A percentile compares a stretch with the other conserved stretches of the same genome.
Conservation (phyloP, 1,140 invertebrate genomes). For the Leptopilina boulardi region DNA sequence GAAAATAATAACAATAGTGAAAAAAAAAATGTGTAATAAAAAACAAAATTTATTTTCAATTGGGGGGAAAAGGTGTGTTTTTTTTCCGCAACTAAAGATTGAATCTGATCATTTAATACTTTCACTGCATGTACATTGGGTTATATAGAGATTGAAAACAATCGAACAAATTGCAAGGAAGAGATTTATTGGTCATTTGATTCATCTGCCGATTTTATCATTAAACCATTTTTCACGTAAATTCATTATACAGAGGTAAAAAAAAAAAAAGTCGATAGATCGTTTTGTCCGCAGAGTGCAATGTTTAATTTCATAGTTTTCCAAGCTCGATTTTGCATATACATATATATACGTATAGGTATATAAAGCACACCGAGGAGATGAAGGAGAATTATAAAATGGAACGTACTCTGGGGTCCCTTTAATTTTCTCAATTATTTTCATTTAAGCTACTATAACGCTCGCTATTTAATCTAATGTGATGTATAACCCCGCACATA, state of each 20-base stretch:
- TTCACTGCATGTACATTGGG: neutral
- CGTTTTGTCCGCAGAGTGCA: constrained; percentile 21
- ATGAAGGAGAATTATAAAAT: constrained; percentile 9
- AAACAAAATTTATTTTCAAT: neutral
- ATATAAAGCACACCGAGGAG: neutral
- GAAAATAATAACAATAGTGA: too few species aligned
- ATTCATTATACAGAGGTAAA: neutral
- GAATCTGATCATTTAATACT: neutral
- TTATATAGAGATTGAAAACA: constrained; percentile 1
- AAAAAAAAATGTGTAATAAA: too few species aligned
- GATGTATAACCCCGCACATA: neutral
- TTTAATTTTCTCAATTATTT: constrained; percentile 32
- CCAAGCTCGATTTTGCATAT: constrained; percentile 25
- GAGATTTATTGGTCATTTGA: constrained; percentile 25
- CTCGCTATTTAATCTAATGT: constrained; percentile 28
- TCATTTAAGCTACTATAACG: constrained; percentile 27
- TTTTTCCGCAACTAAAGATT: neutral
- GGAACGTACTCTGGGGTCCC: constrained; percentile 24
- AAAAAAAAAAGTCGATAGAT: neutral
- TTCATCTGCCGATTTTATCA: constrained; percentile 26
- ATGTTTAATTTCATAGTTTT: constrained; percentile 33
- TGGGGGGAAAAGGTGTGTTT: neutral
- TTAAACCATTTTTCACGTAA: constrained; percentile 27
- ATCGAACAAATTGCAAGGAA: neutral
- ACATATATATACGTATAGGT: neutral